Conservation (phyloP, 2,888 invertebrate genomes). For the Synanthedon andrenaeformis region DNA sequence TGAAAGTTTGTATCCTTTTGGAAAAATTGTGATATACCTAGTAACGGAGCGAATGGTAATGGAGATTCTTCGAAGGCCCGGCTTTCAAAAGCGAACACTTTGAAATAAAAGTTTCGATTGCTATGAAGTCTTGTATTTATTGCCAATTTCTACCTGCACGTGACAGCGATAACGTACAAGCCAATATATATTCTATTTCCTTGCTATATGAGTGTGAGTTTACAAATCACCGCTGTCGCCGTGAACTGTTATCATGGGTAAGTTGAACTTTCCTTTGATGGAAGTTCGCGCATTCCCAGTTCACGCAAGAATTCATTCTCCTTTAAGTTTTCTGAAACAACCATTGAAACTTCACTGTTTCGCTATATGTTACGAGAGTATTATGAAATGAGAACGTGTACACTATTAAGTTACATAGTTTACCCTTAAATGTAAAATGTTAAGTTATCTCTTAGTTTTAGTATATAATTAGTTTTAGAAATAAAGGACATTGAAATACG, state of each 20-base stretch:
- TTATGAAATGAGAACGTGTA: neutral
- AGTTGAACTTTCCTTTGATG: conserved; percentile 16
- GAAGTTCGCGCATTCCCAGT: conserved; percentile 32
- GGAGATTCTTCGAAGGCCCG: neutral
- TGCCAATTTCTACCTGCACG: conserved; percentile 9
- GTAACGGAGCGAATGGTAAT: neutral
- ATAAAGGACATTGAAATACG: too few relatives aligned
- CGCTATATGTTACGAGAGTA: conserved; percentile 14
- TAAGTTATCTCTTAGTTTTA: too few relatives aligned
- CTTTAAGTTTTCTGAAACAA: conserved; percentile 38
- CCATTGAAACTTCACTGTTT: conserved; percentile 37
- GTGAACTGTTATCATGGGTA: conserved; percentile 13
- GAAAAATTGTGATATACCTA: neutral
- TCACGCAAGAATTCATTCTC: conserved; percentile 40
- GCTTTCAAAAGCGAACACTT: conserved; percentile 12
- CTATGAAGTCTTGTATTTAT: conserved; percentile 26
- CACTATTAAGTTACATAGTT: neutral
- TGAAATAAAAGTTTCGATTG: conserved; percentile 43
- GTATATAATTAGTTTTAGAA: too few relatives aligned
- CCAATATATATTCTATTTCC: conserved; percentile 21
- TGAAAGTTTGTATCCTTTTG: too few relatives aligned
- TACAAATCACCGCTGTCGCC: neutral
- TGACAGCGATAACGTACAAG: conserved; percentile 4
- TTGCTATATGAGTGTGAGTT: conserved; percentile 13
- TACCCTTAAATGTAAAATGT: too few relatives aligned